Evolutionary conservation across 2,888 invertebrate species (phyloP).

Genomic region (Nematopogon swammerdamellus): DNA sequence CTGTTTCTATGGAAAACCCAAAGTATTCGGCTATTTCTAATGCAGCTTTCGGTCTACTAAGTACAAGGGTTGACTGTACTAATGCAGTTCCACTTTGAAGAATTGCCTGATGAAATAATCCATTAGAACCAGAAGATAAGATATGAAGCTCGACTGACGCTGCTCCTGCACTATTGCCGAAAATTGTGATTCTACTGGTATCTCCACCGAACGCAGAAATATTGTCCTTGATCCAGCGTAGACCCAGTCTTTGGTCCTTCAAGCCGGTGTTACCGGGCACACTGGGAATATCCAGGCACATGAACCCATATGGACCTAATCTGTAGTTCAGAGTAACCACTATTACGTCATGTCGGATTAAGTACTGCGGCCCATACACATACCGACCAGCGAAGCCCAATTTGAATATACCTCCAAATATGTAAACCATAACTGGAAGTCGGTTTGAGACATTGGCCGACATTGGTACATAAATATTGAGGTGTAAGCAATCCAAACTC

Average conservation of each 20-base stretch:
- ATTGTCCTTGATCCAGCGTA: conserved; percentile 83
- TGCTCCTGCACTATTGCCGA: conserved; percentile 79
- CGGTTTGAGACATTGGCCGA: conserved; percentile 18
- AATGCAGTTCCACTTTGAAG: conserved; percentile 24
- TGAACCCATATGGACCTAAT: background rate
- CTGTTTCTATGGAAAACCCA: conserved; percentile 16
- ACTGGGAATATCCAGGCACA: background rate
- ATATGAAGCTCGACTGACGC: conserved; percentile 25
- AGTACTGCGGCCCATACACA: conserved; percentile 21
- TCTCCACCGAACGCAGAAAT: conserved; percentile 80
- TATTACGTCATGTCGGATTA: background rate
- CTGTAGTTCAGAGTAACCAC: background rate
- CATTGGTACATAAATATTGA: conserved; percentile 28
- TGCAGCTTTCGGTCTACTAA: conserved; percentile 18
- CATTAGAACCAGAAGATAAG: conserved; percentile 18
- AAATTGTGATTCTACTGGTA: conserved; percentile 69
- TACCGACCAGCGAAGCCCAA: conserved; percentile 19
- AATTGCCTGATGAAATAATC: conserved; percentile 22
- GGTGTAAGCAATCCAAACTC: background rate
- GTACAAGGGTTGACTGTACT: conserved; percentile 14
- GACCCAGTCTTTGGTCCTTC: conserved; percentile 79
- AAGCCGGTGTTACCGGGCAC: conserved; percentile 71
- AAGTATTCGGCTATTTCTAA: conserved; percentile 20
- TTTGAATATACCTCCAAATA: conserved; percentile 23
- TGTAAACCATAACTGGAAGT: conserved; percentile 27